These are phyloP conservation scores for Penaeus chinensis DNA, from an alignment of 1,140 invertebrate species.

Conservation along the genomic window DNA sequence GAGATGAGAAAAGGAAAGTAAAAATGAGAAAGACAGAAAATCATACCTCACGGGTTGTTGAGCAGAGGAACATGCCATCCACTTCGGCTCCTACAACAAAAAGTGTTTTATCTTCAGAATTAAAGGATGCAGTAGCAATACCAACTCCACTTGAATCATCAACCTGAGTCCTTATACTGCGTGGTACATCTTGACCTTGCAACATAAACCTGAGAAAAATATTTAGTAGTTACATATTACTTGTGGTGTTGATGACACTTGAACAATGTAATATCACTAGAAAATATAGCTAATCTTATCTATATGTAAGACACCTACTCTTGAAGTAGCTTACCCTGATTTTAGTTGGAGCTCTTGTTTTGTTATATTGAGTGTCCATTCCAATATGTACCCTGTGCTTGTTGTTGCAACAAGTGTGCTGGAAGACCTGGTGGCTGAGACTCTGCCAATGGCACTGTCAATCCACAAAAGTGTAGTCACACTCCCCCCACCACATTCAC, in stretches of 20 bases:
- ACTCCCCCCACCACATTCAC: constrained; percentile 47
- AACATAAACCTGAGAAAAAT: constrained; percentile 48
- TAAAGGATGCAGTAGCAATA: constrained; percentile 52
- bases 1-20: background rate
- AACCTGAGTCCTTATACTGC: constrained; percentile 30
- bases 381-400: constrained; percentile 39
- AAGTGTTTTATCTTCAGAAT: constrained; percentile 41
- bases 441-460: background rate
- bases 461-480: constrained; percentile 50
- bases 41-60: constrained; percentile 41
- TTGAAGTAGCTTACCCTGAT: constrained; percentile 45
- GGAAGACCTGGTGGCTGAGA: background rate
- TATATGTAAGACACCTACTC: background rate
- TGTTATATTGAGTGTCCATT: constrained; percentile 40
- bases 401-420: constrained; percentile 35
- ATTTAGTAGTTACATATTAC: background rate
- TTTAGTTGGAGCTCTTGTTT: constrained; percentile 50
- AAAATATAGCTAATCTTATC: background rate
- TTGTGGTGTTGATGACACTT: no score
- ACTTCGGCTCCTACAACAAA: constrained; percentile 53
- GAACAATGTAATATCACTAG: background rate
- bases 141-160: constrained; percentile 50
- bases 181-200: constrained; percentile 45
- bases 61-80: constrained; percentile 54
- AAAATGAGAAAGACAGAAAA: background rate